Base-by-base conservation (phyloP, 2,888 invertebrate genomes). In the Dromius quadrimaculatus region DNA sequence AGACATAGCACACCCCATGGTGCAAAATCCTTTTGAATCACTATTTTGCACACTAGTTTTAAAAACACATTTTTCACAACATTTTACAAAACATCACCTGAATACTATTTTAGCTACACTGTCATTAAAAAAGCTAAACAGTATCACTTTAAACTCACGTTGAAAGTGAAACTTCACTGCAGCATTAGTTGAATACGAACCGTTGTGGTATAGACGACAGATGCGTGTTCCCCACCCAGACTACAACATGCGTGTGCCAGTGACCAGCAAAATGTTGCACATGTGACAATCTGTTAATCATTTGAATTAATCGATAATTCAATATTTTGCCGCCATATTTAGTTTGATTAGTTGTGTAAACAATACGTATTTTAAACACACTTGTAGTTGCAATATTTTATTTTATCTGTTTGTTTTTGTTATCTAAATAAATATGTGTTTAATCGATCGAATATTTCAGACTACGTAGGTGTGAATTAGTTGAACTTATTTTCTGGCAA, bases 1-100 rank as follows among this genome's bases (percentile, higher is more conserved):
- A 86, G 97, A 98, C 92, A 98, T 95, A 85, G 98, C 96, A 89
- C 98, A 98, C 87, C 98, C 98, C 98, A 98, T 98, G 76, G 23
- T 43, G 22, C 57, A 17, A 32, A 8, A 43, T 28, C n/a, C 41
- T 20, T 20, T 45, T 22, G 2, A 1, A 36, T 1, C 36, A 36
- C 36, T 36, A 36, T 36, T 36, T 36, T 3, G 20, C 19, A 45
- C 45, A 17, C 45, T n/a, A 13, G n/a, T 8, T 13, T 41, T 41
- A n/a, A 41, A n/a, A 45, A 47, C 2, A 8, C 47, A 47, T 20
- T 4, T n/a, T n/a, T n/a, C n/a, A 22, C 47, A 47, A 11, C 19
- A 47, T 20, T 36, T 36, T 23, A 4, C 22, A 20, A 11, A 23
- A 11, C 22, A 22, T 22, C 47, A 47, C 23, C 23, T 47, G 47